Evolutionary conservation across 2,797 vertebrate species (phyloP), one percentile per base, ranked within the genome.

Genomic region (Pangasius mekongensis): DNA sequence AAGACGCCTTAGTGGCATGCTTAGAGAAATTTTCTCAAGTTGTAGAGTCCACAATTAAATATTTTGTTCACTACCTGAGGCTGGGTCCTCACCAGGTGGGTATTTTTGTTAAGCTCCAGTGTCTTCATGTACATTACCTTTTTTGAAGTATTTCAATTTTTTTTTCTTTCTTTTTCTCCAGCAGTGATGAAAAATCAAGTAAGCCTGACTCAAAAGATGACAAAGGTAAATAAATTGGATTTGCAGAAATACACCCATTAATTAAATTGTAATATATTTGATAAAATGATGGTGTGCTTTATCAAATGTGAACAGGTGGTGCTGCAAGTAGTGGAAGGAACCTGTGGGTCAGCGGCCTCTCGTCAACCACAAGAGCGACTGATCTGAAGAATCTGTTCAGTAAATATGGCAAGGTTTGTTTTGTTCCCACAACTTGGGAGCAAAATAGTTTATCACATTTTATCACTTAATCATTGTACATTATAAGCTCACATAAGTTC

Each of bases 351-450:
- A 99, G 99, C 82, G 98, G 98, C 0, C 97, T 99, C 47, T 98
- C 99, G 0, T 98, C 98, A 27, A 98, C 97, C n/a, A 99, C 98
- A 54, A 97, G 98, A 95, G 99, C 99, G 3, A 98, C 98, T 3
- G 99, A 99, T 94, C 94, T 99, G 92, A 99, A 99, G 94, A 98
- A 97, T 13, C 96, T 99, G 8, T 99, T 99, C 94, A 99, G 98
- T 96, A 99, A 98, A 91, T 97, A 99, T 11, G 99, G 98, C 84
- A 99, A 99, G 97, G 99, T 98, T 83, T 0, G 94, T 88, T n/a
- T 49, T 4, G 64, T 36, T 18, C 30, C 22, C 8, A 20, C n/a
- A 20, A 6, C 24, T 49, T 49, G 3, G 73, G 4, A n/a, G 30
- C 33, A 18, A 36, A 39, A 22, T n/a, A 22, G 36, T 47, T 47